Percentiles rank a stretch among this genome's conserved stretches.
These are phyloP conservation scores for Apantesis nais DNA, from an alignment of 2,888 invertebrate species.

Conservation along the genomic window DNA sequence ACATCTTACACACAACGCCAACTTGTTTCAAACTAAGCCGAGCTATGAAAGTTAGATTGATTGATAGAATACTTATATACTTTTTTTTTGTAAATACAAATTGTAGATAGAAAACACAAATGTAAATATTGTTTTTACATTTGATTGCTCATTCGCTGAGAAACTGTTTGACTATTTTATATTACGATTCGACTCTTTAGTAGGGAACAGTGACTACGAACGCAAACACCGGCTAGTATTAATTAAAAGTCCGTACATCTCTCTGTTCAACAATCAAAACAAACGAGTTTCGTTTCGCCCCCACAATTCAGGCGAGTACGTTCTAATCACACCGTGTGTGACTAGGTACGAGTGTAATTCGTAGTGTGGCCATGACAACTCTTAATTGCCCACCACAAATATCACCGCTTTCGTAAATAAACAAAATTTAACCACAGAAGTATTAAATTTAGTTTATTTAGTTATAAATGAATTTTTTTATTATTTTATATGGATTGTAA, in stretches of 20 bases:
- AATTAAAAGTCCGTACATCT: neutral
- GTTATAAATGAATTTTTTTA: too few species aligned
- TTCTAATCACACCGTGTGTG: neutral
- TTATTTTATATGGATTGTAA: too few species aligned
- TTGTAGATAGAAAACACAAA: too few species aligned
- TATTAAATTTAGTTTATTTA: neutral
- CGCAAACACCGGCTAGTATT: neutral
- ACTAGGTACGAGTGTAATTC: neutral
- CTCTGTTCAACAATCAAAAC: slow-evolving; percentile 1
- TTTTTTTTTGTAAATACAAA: too few species aligned
- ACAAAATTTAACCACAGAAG: neutral
- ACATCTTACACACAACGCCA: too few species aligned
- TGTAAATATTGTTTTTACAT: neutral
- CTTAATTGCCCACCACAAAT: neutral
- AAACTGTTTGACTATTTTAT: neutral
- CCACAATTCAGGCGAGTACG: neutral
- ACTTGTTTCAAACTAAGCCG: too few species aligned
- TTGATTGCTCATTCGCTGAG: neutral
- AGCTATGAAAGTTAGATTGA: too few species aligned
- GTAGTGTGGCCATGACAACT: neutral
- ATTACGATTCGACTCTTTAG: too few species aligned
- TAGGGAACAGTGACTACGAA: too few species aligned
- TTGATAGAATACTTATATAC: too few species aligned
- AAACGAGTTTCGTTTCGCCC: neutral
- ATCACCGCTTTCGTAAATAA: neutral